Base-by-base conservation (phyloP, 2,797 vertebrate species). In the Pseudochirops corinnae region DNA sequence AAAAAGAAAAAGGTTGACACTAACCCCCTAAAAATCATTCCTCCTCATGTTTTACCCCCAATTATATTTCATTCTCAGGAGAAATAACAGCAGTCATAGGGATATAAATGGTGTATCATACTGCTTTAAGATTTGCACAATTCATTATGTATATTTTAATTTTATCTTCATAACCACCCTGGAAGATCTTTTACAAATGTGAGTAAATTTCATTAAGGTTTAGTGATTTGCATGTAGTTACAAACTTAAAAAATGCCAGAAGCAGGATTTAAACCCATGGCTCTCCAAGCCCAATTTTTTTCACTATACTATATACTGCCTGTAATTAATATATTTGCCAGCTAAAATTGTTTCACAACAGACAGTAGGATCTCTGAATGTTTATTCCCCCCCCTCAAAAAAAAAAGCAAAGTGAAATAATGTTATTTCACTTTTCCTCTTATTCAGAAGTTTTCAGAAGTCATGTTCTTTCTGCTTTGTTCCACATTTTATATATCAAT, bases 341-440 rank as follows among this genome's bases (percentile, higher is more conserved):
- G 55, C 74, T 55, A 46, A 94, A 90, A 92, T 96, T 91, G 92
- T 96, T 97, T 96, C 95, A 93, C 46, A 52, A 96, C 67, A 93
- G 91, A 56, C 53, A 5, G 16, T 93, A 74, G 60, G 94, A 60
- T 29, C 52, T 93, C 58, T 90, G 90, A 95, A 90, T 94, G 56
- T 93, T 94, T 91, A 87, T 82, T 21, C 52, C 74, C 94, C 39
- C 55, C 74, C 95, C 55, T 52, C 46, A 1, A 46, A 46, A 60
- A 90, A 56, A 21, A 93, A 82, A 74, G 6, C 16, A 21, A 74
- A 82, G 39, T 82, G 21, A 82, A 46, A 82, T 46, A 24, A 24
- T 74, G 39, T 46, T 26, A 82, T 82, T 82, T 82, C n/a, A 39
- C 21, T 82, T 82, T 82, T 0, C 67, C 39, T 82, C 3, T 46